A percentile compares a stretch with the other conserved stretches of the same genome.
Evolutionary conservation across 2,888 invertebrate genomes (phyloP).

Genomic region (Aporophyla lueneburgensis): DNA sequence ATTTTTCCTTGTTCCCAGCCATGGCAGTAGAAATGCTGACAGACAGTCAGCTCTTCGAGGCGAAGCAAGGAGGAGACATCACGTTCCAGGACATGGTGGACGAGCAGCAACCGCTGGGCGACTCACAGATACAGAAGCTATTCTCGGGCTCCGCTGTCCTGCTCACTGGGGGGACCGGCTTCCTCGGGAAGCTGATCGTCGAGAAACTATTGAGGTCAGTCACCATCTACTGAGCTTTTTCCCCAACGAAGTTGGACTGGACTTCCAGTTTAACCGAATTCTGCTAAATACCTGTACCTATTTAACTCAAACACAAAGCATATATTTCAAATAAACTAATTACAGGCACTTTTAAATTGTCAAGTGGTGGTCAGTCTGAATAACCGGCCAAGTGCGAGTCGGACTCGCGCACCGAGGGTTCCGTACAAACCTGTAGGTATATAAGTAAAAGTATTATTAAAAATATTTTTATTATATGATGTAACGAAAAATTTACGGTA

Average conservation of each 20-base stretch:
- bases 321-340: too few species aligned
- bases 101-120: conserved; percentile 73
- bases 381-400: too few species aligned
- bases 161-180: conserved; percentile 98
- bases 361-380: too few species aligned
- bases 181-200: conserved; percentile 97
- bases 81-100: conserved; percentile 86
- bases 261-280: not conserved
- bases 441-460: too few species aligned
- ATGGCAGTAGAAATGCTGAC: conserved; percentile 51
- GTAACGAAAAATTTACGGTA: too few species aligned
- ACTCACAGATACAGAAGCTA: conserved; percentile 84
- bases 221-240: not conserved
- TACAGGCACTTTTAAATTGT: too few species aligned
- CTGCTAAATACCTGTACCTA: not conserved
- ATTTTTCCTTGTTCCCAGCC: conserved; percentile 28
- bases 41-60: conserved; percentile 56
- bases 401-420: too few species aligned
- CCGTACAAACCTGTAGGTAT: too few species aligned
- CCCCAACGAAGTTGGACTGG: not conserved
- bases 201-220: conserved; percentile 95
- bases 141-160: conserved; percentile 91
- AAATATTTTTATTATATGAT: too few species aligned
- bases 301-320: not conserved
- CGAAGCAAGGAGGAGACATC: conserved; percentile 87